Evolutionary conservation across 2,888 invertebrate genomes (phyloP).

Genomic region (Osmoderma eremita): DNA sequence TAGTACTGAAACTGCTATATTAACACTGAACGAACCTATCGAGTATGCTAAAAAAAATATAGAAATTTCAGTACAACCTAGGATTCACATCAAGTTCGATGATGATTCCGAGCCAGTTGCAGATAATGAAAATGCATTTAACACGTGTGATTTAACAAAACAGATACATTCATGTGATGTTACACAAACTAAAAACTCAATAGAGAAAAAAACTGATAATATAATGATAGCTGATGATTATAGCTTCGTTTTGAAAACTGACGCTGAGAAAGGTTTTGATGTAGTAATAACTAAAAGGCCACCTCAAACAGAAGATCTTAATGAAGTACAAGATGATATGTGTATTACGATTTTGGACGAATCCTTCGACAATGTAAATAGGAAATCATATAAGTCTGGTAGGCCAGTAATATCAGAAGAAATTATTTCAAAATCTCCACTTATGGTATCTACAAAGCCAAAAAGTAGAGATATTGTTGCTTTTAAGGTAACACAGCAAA

Average conservation of each 20-base stretch:
- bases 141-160: not conserved
- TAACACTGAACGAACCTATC: not conserved
- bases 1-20: not conserved
- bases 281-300: not conserved
- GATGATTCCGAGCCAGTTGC: constrained; percentile 27
- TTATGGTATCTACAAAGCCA: constrained; percentile 42
- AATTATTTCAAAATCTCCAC: constrained; percentile 45
- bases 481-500: constrained; percentile 49
- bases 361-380: constrained; percentile 3
- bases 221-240: not conserved
- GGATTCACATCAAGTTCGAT: constrained; percentile 42
- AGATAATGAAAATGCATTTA: not conserved
- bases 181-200: not conserved
- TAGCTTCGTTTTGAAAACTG: not conserved
- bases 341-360: constrained; percentile 13
- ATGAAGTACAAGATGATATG: not conserved
- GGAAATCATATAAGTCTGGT: not conserved
- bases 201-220: not conserved
- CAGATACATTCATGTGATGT: not conserved
- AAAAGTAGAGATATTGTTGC: constrained; percentile 50
- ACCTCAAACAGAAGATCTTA: not conserved
- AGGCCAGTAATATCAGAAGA: constrained; percentile 28
- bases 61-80: constrained; percentile 3
- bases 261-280: not conserved
- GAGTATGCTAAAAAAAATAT: not conserved